These are phyloP conservation scores for Cherax quadricarinatus DNA, from an alignment of 1,140 invertebrate species.

Conservation along the genomic window DNA sequence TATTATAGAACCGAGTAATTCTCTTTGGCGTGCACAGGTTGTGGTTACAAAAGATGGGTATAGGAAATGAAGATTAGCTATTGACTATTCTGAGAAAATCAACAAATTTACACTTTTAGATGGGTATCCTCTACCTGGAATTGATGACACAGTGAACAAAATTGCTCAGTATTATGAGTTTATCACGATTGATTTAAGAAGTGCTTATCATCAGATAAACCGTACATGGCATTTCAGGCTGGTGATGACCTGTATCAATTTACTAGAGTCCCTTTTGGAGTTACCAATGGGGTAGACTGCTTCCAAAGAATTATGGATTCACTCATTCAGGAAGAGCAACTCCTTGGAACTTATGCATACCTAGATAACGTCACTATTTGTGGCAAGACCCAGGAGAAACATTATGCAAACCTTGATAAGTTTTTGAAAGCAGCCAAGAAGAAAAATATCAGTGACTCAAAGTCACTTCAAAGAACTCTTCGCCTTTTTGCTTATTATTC, in stretches of 20 bases:
- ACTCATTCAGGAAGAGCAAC: too few relatives aligned
- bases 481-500: too few relatives aligned
- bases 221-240: slow-evolving; percentile 72
- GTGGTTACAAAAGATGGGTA: slow-evolving; percentile 36
- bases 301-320: too few relatives aligned
- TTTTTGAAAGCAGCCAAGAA: slow-evolving; percentile 65
- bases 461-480: slow-evolving; percentile 72
- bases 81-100: too few relatives aligned
- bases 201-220: slow-evolving; percentile 74
- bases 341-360: too few relatives aligned
- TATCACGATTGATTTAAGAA: slow-evolving; percentile 74
- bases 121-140: slow-evolving; percentile 44
- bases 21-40: slow-evolving; percentile 42
- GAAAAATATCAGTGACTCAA: slow-evolving; percentile 74
- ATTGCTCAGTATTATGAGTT: slow-evolving; percentile 55
- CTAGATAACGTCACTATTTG: slow-evolving; percentile 24
- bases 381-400: slow-evolving; percentile 20
- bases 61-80: slow-evolving; percentile 17
- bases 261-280: too few relatives aligned
- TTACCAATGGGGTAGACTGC: too few relatives aligned
- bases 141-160: slow-evolving; percentile 56
- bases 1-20: too few relatives aligned
- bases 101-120: slow-evolving; percentile 61
- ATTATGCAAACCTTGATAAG: slow-evolving; percentile 71
- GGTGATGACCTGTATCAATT: too few relatives aligned